Base-by-base conservation (phyloP, 2,113 vertebrate genomes). In the Agelaius tricolor region DNA sequence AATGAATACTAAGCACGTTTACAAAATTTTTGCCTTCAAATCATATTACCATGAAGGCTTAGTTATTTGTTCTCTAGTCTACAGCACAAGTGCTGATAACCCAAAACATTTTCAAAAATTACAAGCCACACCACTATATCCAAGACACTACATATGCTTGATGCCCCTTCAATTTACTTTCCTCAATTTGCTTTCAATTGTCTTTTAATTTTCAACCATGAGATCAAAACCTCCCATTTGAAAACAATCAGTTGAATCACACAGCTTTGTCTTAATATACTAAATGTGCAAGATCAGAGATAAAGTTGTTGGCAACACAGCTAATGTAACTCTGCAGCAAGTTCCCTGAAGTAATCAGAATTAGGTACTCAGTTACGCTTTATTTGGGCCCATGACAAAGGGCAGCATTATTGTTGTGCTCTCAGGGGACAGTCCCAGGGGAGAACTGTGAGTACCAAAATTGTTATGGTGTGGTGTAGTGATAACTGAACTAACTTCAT, bases 251-350 rank as follows among this genome's bases (percentile, higher is more conserved):
- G 90, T 27, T 78, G 69, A 93, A 90, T 75, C 54, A 81, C 73
- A 77, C 69, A 92, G 92, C 92, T 94, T 71, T 71, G 83, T 90
- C 88, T 93, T 84, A 93, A 81, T 84, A 93, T 6, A 84, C 78
- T 49, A 90, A 94, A 93, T 79, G 92, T 84, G 69, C 90, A 93
- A 90, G 90, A 94, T 89, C 80, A 75, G 93, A 96, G 90, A 95
- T 90, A 96, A 94, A 92, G 91, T 23, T 82, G 87, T 76, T 95
- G 73, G 77, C 87, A 89, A 33, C 5, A 10, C 49, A 94, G 87
- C 49, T 94, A 89, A 90, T 75, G 54, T 43, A 84, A 84, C 57
- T 79, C 74, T 68, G 62, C 85, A 78, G 68, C n/a, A 84, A 89
- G 69, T 81, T 80, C 51, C 65, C 35, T 87, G 59, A 66, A 88